These are phyloP conservation scores for Eidolon dupreanum DNA, from an alignment of 2,797 vertebrate species.

Conservation along the genomic window DNA sequence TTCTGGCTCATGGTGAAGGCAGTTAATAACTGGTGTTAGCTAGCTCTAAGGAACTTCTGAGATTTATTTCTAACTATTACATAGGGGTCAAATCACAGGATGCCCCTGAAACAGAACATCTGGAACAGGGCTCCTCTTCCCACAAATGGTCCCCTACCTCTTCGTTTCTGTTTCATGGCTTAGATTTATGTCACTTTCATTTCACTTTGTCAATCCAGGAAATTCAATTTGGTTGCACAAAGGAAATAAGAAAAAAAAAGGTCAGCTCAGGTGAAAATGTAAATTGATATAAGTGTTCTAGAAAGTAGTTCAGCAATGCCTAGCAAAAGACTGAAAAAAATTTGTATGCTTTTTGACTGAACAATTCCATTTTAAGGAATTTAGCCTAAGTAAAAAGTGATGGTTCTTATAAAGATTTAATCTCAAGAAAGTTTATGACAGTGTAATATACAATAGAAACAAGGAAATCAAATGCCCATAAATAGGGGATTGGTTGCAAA, in stretches of 20 bases:
- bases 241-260: not conserved
- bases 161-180: not conserved
- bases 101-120: not conserved
- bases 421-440: not conserved
- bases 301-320: not conserved
- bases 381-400: not conserved
- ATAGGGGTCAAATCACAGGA: not conserved
- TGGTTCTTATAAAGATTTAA: conserved; percentile 26
- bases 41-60: not conserved
- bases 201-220: not conserved
- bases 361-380: not conserved
- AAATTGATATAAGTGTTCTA: not conserved
- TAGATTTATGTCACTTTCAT: not conserved
- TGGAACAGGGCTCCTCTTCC: not conserved
- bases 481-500: not conserved
- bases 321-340: not conserved
- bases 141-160: not conserved
- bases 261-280: not conserved
- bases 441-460: not conserved
- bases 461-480: conserved; percentile 4
- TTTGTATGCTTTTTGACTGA: not conserved
- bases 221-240: not conserved
- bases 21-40: not conserved
- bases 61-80: not conserved
- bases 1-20: not conserved